phyloP scores from a whole-genome alignment of 2,888 invertebrate genomes.

The Synanthedon vespiformis region DNA sequence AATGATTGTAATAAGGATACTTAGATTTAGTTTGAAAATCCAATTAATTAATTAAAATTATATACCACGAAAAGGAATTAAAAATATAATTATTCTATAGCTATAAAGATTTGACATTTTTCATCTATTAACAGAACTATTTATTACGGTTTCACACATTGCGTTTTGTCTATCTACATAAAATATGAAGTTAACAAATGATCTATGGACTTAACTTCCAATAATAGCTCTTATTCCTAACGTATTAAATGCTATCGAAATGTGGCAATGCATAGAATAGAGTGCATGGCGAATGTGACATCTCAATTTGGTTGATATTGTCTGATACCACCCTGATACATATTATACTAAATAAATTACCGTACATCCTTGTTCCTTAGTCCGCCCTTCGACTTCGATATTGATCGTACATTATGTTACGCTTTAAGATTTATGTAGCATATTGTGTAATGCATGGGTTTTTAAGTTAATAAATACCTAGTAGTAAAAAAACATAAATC shows the following conservation, averaged over 20 bases:
- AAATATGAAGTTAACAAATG: background rate
- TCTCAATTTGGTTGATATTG: slow-evolving; percentile 60
- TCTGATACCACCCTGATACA: slow-evolving; percentile 24
- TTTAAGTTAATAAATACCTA: no score
- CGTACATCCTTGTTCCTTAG: slow-evolving; percentile 25
- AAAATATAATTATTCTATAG: no score
- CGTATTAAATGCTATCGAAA: background rate
- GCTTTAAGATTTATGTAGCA: no score
- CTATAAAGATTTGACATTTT: slow-evolving; percentile 34
- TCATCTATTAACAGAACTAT: slow-evolving; percentile 34
- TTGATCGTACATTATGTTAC: background rate
- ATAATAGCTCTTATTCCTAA: background rate
- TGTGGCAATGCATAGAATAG: slow-evolving; percentile 9
- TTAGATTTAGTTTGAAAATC: no score
- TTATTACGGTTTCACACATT: slow-evolving; percentile 33
- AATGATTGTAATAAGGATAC: no score
- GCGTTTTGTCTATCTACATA: background rate
- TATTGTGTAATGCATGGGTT: no score
- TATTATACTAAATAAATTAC: slow-evolving; percentile 27
- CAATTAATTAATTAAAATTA: no score
- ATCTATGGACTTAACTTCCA: background rate
- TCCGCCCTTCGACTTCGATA: slow-evolving; percentile 16
- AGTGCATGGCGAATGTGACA: slow-evolving; percentile 52
- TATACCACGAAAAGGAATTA: no score
- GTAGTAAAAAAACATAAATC: no score